Percentiles rank a stretch among this genome's conserved stretches.
Conservation (phyloP, 1,140 invertebrate genomes). For the Pinna nobilis region DNA sequence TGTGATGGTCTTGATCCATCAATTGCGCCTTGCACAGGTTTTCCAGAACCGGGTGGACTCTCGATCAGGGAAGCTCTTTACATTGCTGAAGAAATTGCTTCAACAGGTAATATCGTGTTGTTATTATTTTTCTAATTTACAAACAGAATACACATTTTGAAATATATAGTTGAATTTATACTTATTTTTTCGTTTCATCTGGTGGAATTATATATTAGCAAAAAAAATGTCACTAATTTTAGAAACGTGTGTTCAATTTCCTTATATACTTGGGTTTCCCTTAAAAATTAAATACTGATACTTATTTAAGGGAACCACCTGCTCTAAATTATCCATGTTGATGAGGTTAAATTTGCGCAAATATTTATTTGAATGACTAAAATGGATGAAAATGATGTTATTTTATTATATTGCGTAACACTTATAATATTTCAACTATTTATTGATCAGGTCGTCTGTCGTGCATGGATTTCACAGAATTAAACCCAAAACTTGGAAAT, state of each 20-base stretch:
- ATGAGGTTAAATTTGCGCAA: background rate
- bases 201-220: too few species aligned
- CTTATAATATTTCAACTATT: background rate
- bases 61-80: slow-evolving; percentile 89
- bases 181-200: background rate
- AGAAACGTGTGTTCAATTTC: too few species aligned
- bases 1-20: slow-evolving; percentile 92
- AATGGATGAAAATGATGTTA: background rate
- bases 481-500: slow-evolving; percentile 81
- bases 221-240: too few species aligned
- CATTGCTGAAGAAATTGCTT: slow-evolving; percentile 85
- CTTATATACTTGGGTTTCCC: too few species aligned
- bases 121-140: background rate
- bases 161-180: background rate
- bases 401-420: background rate
- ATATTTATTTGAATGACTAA: background rate
- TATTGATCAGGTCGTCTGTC: slow-evolving; percentile 78
- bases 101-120: slow-evolving; percentile 82
- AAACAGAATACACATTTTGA: background rate
- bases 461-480: slow-evolving; percentile 90
- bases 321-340: background rate
- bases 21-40: slow-evolving; percentile 92
- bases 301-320: too few species aligned
- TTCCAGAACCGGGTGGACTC: slow-evolving; percentile 87
- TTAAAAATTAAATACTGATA: too few species aligned